These are phyloP conservation scores for Osmerus mordax DNA, from an alignment of 2,113 vertebrate species.

Conservation along the genomic window DNA sequence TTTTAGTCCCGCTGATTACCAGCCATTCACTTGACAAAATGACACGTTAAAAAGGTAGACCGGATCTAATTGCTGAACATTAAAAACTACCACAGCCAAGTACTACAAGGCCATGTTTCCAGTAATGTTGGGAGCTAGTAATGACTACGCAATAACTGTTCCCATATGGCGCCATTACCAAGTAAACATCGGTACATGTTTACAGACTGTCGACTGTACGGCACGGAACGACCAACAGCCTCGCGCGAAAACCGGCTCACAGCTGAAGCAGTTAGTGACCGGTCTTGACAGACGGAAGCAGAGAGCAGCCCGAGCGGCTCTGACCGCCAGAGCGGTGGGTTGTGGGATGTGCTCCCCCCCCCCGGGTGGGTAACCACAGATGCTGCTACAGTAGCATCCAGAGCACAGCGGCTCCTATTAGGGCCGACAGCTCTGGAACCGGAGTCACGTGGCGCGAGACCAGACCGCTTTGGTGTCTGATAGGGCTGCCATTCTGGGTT, in stretches of 20 bases:
- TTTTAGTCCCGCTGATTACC: too few species aligned
- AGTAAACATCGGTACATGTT: too few species aligned
- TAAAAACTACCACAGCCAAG: too few species aligned
- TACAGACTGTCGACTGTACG: too few species aligned
- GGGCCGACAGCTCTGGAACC: conserved; percentile 4
- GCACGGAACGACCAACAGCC: too few species aligned
- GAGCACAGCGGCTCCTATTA: neutral
- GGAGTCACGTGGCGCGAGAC: conserved; percentile 3
- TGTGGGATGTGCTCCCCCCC: conserved; percentile 14
- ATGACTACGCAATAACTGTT: too few species aligned
- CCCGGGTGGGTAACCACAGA: conserved; percentile 34
- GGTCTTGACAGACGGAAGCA: conserved; percentile 23
- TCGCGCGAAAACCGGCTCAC: too few species aligned
- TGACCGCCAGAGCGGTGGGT: conserved; percentile 21
- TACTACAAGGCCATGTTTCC: too few species aligned
- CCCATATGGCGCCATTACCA: too few species aligned
- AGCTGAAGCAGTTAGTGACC: neutral
- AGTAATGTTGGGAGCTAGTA: too few species aligned
- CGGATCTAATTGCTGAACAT: neutral
- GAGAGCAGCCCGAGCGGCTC: conserved; percentile 19
- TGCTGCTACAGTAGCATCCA: conserved; percentile 9
- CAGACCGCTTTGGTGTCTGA: neutral
- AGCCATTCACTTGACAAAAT: neutral
- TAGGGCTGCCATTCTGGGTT: neutral
- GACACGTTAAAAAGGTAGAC: conserved; percentile 2